Percentiles rank a stretch among this genome's conserved stretches.
Conservation (phyloP, 2,113 vertebrate species). For the Myotis lucifugus region DNA sequence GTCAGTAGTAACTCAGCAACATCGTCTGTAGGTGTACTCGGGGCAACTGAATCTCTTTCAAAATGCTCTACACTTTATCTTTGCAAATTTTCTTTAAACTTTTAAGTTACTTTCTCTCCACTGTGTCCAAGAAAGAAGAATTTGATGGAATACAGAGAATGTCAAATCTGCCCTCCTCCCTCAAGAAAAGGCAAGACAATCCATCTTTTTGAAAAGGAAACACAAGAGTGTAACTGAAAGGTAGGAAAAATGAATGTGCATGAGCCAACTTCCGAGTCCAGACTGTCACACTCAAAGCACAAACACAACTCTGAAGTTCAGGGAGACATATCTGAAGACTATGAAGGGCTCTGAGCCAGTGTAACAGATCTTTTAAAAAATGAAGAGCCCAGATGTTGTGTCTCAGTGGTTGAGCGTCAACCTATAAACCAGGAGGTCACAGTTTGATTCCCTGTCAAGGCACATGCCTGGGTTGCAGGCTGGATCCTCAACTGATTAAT, state of each 20-base stretch:
- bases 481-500: too few relatives aligned
- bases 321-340: not conserved
- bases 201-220: not conserved
- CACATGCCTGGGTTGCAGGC: too few relatives aligned
- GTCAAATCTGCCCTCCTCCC: not conserved
- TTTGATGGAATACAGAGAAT: not conserved
- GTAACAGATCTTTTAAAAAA: not conserved
- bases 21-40: fast-evolving
- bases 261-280: not conserved
- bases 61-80: not conserved
- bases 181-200: not conserved
- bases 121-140: not conserved
- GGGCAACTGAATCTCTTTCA: not conserved
- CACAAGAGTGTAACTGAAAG: not conserved
- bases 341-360: not conserved
- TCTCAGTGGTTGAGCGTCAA: too few relatives aligned
- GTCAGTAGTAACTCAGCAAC: not conserved
- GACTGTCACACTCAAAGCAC: not conserved
- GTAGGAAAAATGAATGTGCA: not conserved
- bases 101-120: not conserved
- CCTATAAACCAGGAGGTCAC: too few relatives aligned
- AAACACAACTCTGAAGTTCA: not conserved
- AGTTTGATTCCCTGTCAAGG: too few relatives aligned
- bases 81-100: not conserved
- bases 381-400: not conserved